Base-by-base conservation (phyloP, 1,140 invertebrate genomes). In the Drosophila yakuba region DNA sequence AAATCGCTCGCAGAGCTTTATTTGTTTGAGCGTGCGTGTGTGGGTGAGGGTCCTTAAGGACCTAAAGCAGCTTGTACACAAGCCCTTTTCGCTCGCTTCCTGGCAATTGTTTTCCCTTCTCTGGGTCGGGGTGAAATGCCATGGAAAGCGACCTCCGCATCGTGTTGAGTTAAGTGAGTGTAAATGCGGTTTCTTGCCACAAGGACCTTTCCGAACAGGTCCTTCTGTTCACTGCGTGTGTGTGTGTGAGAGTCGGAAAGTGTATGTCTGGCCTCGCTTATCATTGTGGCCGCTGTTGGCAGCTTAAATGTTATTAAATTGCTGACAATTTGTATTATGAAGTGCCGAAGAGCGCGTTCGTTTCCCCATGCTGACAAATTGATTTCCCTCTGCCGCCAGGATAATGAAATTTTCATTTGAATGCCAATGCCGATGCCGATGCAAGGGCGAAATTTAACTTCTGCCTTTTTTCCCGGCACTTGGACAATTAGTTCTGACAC, bases 281-380 rank as follows among this genome's bases (percentile, higher is more conserved):
- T 63, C 78, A 77, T 76, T 76, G 48, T 68, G 59, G 28, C 74
- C 66, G 78, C 58, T 44, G 51, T 71, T 81, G 74, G 51, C 82
- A 74, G 82, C 78, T 85, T 85, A 85, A 85, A 85, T 85, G 78
- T 74, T 88, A 85, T 85, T 82, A 86, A 85, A 85, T 86, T 82
- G 78, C 81, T 78, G 78, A 86, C 82, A 86, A 85, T 78, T 84
- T 88, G 68, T 69, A 74, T 77, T 73, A 69, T 75, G 63, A 82
- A 60, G 72, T 78, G 51, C 38, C 41, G 48, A 48, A 38, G 14
- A 51, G 36, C 35, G 28, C 28, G 45, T 63, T 52, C 15, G 14
- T 35, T 62, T 67, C 45, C 63, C 63, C 45, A 66, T 38, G 52
- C 75, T 75, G 66, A 68, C 74, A 86, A 88, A 86, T 85, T 85